Evolutionary conservation across 2,113 vertebrate genomes (phyloP).

Genomic region (Bettongia penicillata): DNA sequence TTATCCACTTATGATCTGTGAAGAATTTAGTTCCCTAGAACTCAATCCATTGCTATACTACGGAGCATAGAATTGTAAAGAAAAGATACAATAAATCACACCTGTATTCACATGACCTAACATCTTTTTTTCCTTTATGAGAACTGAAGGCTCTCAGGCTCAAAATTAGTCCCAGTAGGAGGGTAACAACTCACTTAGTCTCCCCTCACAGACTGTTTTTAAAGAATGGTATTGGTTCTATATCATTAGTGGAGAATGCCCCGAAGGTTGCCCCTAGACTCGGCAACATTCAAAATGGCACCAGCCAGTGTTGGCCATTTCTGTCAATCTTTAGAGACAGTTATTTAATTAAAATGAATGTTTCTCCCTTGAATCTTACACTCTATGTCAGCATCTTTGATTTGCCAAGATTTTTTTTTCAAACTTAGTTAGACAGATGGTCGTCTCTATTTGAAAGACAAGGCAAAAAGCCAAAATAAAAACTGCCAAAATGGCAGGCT

Average conservation of each 20-base stretch:
- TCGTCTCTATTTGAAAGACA: constrained; percentile 59
- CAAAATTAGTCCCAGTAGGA: constrained; percentile 8
- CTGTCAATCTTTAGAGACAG: constrained; percentile 58
- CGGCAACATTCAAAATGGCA: constrained; percentile 53
- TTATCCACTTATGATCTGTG: constrained; percentile 20
- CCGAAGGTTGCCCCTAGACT: constrained; percentile 35
- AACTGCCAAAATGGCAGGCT: constrained; percentile 24
- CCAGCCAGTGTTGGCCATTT: constrained; percentile 46
- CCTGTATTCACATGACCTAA: constrained; percentile 33
- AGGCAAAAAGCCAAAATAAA: constrained; percentile 50
- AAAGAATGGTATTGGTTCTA: constrained; percentile 27
- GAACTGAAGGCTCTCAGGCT: neutral
- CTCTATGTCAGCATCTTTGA: neutral
- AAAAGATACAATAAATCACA: neutral
- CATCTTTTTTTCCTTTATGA: constrained; percentile 32
- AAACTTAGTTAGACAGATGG: constrained; percentile 53
- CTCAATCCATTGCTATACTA: neutral
- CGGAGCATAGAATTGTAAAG: neutral
- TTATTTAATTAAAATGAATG: constrained; percentile 71
- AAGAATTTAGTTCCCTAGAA: neutral
- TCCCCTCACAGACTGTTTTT: constrained; percentile 11
- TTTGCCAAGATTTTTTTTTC: constrained; percentile 49
- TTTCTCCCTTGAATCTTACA: constrained; percentile 44
- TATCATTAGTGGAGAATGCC: constrained; percentile 50
- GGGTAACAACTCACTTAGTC: neutral